Base-by-base conservation (phyloP, 2,113 vertebrate genomes). In the Dasyornis broadbenti region DNA sequence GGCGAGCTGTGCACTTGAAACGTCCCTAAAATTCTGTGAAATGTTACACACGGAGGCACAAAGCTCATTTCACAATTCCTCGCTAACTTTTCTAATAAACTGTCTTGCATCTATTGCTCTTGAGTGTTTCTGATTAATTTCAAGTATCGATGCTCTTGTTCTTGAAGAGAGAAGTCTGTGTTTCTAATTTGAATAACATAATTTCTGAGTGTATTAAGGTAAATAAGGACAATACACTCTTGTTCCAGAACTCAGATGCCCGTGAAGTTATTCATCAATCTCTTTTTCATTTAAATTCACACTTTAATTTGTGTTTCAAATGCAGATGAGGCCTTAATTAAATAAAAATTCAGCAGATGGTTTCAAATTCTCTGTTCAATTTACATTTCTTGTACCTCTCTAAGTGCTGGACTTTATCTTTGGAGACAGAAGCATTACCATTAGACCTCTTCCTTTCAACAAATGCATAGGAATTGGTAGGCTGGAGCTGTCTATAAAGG, bases 321-420 rank as follows among this genome's bases (percentile, higher is more conserved):
- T 97, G 95, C 92, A 97, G 95, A 97, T 97, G 94, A 97, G 83
- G 49, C 18, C 82, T 95, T 96, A 96, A 97, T 96, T 96, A 94
- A 96, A 97, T 97, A 95, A 97, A 95, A 96, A 96, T 94, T 96
- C 94, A 95, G 90, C 90, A 96, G 95, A 95, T 94, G 95, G 80
- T 86, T 96, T 96, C 85, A 71, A 90, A 94, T 81, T 95, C 60
- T 92, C 70, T 59, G 50, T 95, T 91, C 60, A 88, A 94, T 95
- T 97, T 97, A 93, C 95, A 94, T 96, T 97, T 95, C 90, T 95
- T 89, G 39, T 90, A 90, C 90, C 85, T 93, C 86, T 90, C 85
- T 90, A 71, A 90, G 81, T 80, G 54, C 79, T 93, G 93, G 95
- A 95, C 95, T 88, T 88, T 59, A 91, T 96, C 93, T 93, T 83